phyloP scores from a whole-genome alignment of 2,888 invertebrate genomes.

The Melinopterus prodromus region DNA sequence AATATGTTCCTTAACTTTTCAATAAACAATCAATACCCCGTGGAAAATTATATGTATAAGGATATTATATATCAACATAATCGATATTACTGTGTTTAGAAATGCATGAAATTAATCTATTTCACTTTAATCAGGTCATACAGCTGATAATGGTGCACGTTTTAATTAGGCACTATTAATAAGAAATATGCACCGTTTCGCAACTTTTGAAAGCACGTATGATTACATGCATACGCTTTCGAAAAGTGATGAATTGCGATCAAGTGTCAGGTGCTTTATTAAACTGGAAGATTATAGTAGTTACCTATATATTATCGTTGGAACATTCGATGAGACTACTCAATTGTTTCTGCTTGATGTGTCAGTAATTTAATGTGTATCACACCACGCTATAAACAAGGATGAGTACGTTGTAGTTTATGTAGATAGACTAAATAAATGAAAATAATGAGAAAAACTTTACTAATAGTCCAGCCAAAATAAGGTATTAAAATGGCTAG shows the following conservation, averaged over 20 bases:
- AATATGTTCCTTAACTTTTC: background rate
- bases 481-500: too few species aligned
- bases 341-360: too few species aligned
- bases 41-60: background rate
- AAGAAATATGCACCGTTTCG: background rate
- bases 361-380: too few species aligned
- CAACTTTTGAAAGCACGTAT: background rate
- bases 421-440: too few species aligned
- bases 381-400: too few species aligned
- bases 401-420: too few species aligned
- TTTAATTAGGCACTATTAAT: background rate
- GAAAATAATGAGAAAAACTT: too few species aligned
- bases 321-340: too few species aligned
- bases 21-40: background rate
- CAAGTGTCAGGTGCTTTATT: background rate
- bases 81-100: conserved; percentile 4
- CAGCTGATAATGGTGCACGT: background rate
- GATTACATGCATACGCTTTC: background rate
- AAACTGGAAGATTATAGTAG: too few species aligned
- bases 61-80: background rate
- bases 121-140: background rate
- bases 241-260: background rate
- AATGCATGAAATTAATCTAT: conserved; percentile 4
- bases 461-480: too few species aligned
- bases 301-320: too few species aligned